Evolutionary conservation across 1,140 invertebrate species (phyloP).

Genomic region (Cydia strobilella): DNA sequence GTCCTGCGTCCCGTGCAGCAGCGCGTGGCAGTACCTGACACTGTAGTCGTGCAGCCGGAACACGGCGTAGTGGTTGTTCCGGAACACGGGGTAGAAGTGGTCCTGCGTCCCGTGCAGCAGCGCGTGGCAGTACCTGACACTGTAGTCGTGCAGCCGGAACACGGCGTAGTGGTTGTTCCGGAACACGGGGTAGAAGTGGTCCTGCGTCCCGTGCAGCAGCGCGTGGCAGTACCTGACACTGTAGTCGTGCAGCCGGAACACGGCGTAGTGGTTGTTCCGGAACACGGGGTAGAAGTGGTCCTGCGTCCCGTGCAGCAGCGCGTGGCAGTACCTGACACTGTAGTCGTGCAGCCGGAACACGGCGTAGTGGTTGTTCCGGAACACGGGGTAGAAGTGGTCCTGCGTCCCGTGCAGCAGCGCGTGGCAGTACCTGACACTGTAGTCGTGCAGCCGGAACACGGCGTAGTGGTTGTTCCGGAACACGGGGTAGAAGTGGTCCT

Average conservation of each 20-base stretch:
- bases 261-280: conserved; percentile 57
- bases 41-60: conserved; percentile 64
- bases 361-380: conserved; percentile 58
- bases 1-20: conserved; percentile 81
- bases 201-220: conserved; percentile 80
- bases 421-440: no score
- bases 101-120: conserved; percentile 81
- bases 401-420: conserved; percentile 80
- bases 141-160: conserved; percentile 62
- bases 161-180: conserved; percentile 59
- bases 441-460: no score
- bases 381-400: conserved; percentile 83
- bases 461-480: no score
- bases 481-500: no score
- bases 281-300: conserved; percentile 83
- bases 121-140: conserved; percentile 82
- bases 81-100: conserved; percentile 82
- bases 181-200: conserved; percentile 83
- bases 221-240: conserved; percentile 83
- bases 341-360: conserved; percentile 65
- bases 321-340: conserved; percentile 82
- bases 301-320: conserved; percentile 80
- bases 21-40: conserved; percentile 82
- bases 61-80: conserved; percentile 59
- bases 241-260: conserved; percentile 63